Evolutionary conservation across 2,888 invertebrate genomes (phyloP), one percentile per base, ranked within the genome.

Genomic region (Steinernema carpocapsae): DNA sequence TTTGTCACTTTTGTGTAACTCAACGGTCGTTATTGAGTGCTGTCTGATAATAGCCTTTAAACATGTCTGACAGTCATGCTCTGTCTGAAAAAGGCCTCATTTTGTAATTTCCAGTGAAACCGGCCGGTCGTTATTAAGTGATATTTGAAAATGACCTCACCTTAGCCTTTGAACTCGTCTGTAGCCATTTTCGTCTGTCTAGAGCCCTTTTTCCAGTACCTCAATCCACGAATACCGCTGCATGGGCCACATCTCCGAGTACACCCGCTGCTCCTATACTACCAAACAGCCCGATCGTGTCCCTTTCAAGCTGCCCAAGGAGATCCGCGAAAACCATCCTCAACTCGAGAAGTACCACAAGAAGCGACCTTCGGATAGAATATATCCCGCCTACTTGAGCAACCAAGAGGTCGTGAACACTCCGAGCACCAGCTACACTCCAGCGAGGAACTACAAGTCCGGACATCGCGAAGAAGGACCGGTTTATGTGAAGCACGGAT

Each of bases 221-320:
- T 71, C 82, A 0, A 70, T 72, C 92, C 90, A 91, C 76, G 93
- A 94, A 3, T 99, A 97, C 88, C 91, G 92, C 78, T 99, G 97
- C 88, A 91, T 91, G 78, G 95, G 95, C 32, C 90, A 92, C 87
- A 83, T 93, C 42, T 92, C 92, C 14, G 95, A 94, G 87, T 97
- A 95, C 94, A 92, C 93, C 0, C 94, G 93, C 88, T 97, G 97
- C 88, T 90, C 91, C 73, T 91, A 92, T 83, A 88, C 91, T 3
- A 91, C 92, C 0, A 91, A 91, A 82, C 91, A 92, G 51, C 97
- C 97, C 0, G 90, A 91, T 78, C 90, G 95, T 76, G 90, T 86
- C 6, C 89, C 91, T 7, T 93, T 95, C 87, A 90, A 89, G 81
- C 88, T 96, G 19, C 93, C 94, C 0, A 84, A 89, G 0, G 90